These are phyloP conservation scores for Sebastes oblongus DNA, from an alignment of 2,797 vertebrate genomes.

Conservation along the genomic window DNA sequence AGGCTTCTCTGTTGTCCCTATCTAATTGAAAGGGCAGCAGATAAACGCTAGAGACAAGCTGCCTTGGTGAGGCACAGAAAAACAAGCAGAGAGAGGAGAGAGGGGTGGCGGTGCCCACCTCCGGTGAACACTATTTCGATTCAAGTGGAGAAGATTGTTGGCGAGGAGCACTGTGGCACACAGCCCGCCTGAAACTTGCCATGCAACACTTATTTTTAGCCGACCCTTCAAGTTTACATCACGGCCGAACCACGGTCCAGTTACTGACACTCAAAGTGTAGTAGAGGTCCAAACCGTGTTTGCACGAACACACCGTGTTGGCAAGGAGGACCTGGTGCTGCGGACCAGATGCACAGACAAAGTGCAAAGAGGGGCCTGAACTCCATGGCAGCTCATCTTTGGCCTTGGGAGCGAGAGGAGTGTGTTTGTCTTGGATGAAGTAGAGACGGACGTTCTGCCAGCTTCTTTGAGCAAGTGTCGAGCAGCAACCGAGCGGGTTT, in stretches of 20 bases:
- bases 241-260: conserved; percentile 39
- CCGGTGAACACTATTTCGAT: conserved; percentile 67
- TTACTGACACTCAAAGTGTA: conserved; percentile 51
- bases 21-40: conserved; percentile 82
- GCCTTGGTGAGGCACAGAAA: conserved; percentile 57
- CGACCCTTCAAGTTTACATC: conserved; percentile 63
- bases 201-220: conserved; percentile 67
- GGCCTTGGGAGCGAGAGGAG: conserved; percentile 59
- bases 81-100: conserved; percentile 55
- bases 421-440: conserved; percentile 79
- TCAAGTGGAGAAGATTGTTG: conserved; percentile 63
- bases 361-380: conserved; percentile 49
- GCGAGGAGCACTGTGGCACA: conserved; percentile 50
- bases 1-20: conserved; percentile 79
- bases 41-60: conserved; percentile 77
- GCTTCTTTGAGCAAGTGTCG: conserved; percentile 65
- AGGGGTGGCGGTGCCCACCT: conserved; percentile 59
- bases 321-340: conserved; percentile 50
- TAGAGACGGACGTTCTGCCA: conserved; percentile 68
- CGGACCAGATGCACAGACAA: conserved; percentile 62
- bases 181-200: conserved; percentile 49
- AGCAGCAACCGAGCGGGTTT: conserved; percentile 43
- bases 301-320: conserved; percentile 47
- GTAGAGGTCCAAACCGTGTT: conserved; percentile 23
- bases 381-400: conserved; percentile 67